phyloP scores from a whole-genome alignment of 1,140 invertebrate species.

The Schlechtendalia chinensis region DNA sequence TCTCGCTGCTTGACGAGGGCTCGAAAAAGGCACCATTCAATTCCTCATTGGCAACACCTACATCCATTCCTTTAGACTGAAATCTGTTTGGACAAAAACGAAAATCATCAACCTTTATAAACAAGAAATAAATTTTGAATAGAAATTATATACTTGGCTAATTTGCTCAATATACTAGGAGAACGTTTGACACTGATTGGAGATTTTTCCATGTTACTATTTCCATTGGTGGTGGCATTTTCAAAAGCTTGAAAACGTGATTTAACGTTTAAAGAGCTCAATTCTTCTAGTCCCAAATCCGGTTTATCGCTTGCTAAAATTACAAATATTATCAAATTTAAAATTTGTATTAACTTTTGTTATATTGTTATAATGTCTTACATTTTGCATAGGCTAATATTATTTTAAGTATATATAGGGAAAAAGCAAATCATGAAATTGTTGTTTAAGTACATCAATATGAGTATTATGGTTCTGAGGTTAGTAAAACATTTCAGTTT shows the following conservation, averaged over 20 bases:
- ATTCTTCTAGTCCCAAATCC: constrained; percentile 81
- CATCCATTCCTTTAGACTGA: constrained; percentile 77
- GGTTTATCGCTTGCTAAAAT: constrained; percentile 79
- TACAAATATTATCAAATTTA: constrained; percentile 20
- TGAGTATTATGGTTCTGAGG: not conserved
- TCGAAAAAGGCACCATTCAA: constrained; percentile 68
- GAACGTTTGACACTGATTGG: constrained; percentile 70
- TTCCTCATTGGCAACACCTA: constrained; percentile 72
- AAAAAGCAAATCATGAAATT: not conserved
- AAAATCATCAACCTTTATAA: not conserved
- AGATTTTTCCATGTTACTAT: constrained; percentile 61
- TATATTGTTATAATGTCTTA: too few relatives aligned
- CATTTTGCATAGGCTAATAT: too few relatives aligned
- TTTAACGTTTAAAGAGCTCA: constrained; percentile 78
- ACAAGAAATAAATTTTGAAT: not conserved
- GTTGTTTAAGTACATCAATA: not conserved
- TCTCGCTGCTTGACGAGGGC: constrained; percentile 60
- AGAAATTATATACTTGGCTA: constrained; percentile 68
- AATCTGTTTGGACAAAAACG: constrained; percentile 60
- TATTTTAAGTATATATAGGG: not conserved
- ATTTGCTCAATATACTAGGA: constrained; percentile 74
- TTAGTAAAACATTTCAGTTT: not conserved
- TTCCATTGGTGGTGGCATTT: constrained; percentile 58
- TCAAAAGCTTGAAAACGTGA: constrained; percentile 85
- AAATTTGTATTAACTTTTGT: not conserved